A percentile compares a stretch with the other conserved stretches of the same genome.
Conservation (phyloP, 2,797 vertebrate genomes). For the Tokudaia muenninki region DNA sequence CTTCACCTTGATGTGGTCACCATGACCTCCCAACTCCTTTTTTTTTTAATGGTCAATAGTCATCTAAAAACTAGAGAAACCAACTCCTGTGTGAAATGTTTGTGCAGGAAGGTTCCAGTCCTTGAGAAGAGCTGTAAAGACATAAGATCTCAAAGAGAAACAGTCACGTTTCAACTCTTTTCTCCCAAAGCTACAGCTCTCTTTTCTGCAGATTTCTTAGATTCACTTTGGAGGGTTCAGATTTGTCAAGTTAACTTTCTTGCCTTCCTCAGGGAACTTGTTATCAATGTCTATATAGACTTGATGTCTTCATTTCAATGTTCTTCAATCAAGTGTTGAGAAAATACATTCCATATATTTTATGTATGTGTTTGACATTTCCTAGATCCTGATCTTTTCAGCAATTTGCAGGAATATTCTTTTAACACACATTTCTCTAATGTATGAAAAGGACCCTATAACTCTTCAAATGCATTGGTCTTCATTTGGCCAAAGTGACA, state of each 20-base stretch:
- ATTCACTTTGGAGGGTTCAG: neutral
- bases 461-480: constrained; percentile 31
- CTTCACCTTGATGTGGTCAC: neutral
- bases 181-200: neutral
- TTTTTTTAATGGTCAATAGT: neutral
- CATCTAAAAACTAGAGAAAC: constrained; percentile 21
- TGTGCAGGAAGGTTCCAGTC: neutral
- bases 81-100: neutral
- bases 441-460: neutral
- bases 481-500: neutral
- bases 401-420: neutral
- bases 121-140: neutral
- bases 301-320: neutral
- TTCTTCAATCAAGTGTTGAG: constrained; percentile 49
- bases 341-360: neutral
- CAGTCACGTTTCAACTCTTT: neutral
- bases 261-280: constrained; percentile 28
- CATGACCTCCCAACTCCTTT: neutral
- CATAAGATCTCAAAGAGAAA: neutral
- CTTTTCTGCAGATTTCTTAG: constrained; percentile 29
- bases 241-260: constrained; percentile 39
- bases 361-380: neutral
- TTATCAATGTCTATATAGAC: neutral
- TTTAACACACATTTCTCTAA: neutral
- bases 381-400: neutral